Evolutionary conservation across 2,888 invertebrate genomes (phyloP), one percentile per base, ranked within the genome.

Genomic region (Drosophila affinis): DNA sequence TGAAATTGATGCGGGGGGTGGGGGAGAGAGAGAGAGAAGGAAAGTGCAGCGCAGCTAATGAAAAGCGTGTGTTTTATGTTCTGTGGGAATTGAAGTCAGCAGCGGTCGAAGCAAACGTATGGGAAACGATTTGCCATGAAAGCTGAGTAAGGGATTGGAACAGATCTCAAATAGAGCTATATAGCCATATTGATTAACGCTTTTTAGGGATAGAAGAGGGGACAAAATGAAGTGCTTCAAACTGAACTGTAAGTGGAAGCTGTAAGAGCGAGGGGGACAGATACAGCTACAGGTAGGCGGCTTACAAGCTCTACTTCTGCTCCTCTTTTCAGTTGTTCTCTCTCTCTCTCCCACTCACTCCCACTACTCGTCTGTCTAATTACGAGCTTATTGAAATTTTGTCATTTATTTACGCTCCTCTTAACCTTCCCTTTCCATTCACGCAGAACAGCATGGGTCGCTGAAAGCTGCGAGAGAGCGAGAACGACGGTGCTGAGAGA

Each of bases 1-100:
- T 46, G 47, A 47, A 57, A 67, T 67, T 52, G 51, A 39, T 39
- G 39, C 39, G 39, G n/a, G 6, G 39, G 49, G 27, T 6, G 32
- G 12, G 18, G 18, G 18, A 12, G 32, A 9, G 29, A 46, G 51
- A 56, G 7, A 21, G 27, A 17, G 51, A 9, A 52, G 24, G 24
- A 9, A 18, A 9, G 17, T 17, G 21, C 10, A 17, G 21, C 10
- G 29, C 1, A 17, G 17, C 65, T 64, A 64, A 48, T 64, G 64
- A 64, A 48, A 44, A 46, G 17, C 18, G 46, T 32, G 44, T 27
- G 45, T 18, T 62, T 48, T 53, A 29, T 10, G 64, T 39, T 12
- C 27, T 12, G 53, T 17, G 9, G 21, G 21, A 21, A 48, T 53
- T 48, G 39, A 14, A 39, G 39, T 3, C 7, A 32, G 53, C n/a